Base-by-base conservation (phyloP, 2,888 invertebrate genomes). In the Thereva nobilitata region DNA sequence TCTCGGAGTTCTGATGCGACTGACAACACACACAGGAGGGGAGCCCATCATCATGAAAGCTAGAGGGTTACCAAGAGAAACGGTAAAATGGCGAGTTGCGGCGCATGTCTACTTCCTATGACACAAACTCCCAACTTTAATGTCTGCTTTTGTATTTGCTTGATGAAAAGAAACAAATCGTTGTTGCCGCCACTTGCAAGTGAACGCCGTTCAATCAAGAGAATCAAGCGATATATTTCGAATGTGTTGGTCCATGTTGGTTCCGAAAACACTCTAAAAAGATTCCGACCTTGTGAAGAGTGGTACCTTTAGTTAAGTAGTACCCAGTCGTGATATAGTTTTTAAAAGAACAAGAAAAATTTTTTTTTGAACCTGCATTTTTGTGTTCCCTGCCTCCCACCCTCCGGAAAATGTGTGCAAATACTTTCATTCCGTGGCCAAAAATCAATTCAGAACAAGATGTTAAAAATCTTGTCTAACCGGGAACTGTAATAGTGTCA, bases 141-240 rank as follows among this genome's bases (percentile, higher is more conserved):
- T 50, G 50, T 49, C 50, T 50, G 61, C 23, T 50, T 23, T 23
- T 42, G 38, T 47, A 49, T 61, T 61, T 38, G 40, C 50, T 40
- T 50, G 50, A 41, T 50, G 49, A 61, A 61, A 61, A 49, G 41
- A 59, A 59, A 59, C 57, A 59, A 59, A 59, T 23, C 42, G 57
- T 5, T 10, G 23, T 35, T n/a, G 53, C 52, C 6, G 34, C 52
- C 23, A 23, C 23, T 23, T 23, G 23, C 23, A 23, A 52, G 35
- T 12, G 40, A 49, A 47, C 61, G 40, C 44, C n/a, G 50, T 40
- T 44, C 50, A 41, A 41, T 50, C 40, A 61, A 61, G 61, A 61
- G 61, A 40, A 34, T 37, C 10, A 38, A 49, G 59, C n/a, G n/a
- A 23, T 23, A 23, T 23, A 23, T 23, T 23, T 23, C 9, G 40